phyloP scores from a whole-genome alignment of 2,797 vertebrate species.

The Sciaenops ocellatus region DNA sequence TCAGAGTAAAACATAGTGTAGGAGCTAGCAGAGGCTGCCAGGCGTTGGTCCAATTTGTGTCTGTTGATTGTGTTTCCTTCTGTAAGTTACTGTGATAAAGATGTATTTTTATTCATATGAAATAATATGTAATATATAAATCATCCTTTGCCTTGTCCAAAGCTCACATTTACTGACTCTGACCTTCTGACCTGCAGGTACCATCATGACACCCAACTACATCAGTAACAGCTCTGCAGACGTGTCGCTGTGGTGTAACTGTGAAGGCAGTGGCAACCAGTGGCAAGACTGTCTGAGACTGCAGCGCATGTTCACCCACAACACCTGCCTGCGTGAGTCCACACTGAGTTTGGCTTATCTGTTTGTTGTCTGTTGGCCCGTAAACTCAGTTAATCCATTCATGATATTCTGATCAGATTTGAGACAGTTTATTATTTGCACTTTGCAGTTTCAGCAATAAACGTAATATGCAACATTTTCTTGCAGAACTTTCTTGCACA shows the following conservation, averaged over 20 bases:
- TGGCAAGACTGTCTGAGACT: slow-evolving; percentile 93
- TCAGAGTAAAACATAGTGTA: slow-evolving; percentile 1
- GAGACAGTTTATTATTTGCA: background rate
- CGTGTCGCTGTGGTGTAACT: slow-evolving; percentile 94
- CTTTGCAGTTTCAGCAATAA: too few species aligned
- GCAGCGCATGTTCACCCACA: slow-evolving; percentile 90
- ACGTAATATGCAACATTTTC: background rate
- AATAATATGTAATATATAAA: too few species aligned
- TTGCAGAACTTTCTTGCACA: background rate
- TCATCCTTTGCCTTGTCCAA: background rate
- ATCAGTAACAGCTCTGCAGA: slow-evolving; percentile 90
- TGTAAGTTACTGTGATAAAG: background rate
- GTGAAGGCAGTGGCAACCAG: slow-evolving; percentile 93
- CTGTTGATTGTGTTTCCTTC: background rate
- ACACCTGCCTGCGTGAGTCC: slow-evolving; percentile 93
- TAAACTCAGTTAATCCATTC: background rate
- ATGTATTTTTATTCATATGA: background rate
- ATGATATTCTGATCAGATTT: slow-evolving; percentile 3
- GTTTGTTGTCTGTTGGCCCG: background rate
- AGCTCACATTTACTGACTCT: background rate
- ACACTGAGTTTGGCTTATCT: background rate
- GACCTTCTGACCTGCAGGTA: slow-evolving; percentile 83
- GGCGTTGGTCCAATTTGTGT: background rate
- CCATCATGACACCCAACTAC: slow-evolving; percentile 96
- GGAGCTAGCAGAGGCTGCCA: background rate